Evolutionary conservation across 2,888 invertebrate species (phyloP).

Genomic region (Drosophila cyrtoloma): DNA sequence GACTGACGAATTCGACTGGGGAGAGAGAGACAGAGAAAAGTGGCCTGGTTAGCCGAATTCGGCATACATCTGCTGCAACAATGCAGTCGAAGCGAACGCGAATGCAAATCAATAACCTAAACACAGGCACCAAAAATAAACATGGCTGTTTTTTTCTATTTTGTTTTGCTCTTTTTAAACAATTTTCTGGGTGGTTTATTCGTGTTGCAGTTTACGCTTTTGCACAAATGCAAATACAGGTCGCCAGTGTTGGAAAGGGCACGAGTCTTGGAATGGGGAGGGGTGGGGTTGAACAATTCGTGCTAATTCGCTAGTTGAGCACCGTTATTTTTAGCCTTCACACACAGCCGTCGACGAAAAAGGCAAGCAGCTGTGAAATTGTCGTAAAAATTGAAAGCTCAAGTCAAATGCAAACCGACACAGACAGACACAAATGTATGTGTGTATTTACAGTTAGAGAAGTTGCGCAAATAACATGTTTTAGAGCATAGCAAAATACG

Average conservation of each 20-base stretch:
- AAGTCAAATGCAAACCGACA: conserved; percentile 21
- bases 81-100: conserved; percentile 31
- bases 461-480: conserved; percentile 48
- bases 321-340: conserved; percentile 33
- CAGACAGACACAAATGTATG: background rate
- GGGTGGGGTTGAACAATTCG: conserved; percentile 22
- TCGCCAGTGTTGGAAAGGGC: conserved; percentile 18
- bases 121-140: conserved; percentile 56
- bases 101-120: conserved; percentile 57
- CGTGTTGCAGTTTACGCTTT: conserved; percentile 50
- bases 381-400: conserved; percentile 52
- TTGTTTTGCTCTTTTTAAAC: conserved; percentile 19
- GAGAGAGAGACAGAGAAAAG: background rate
- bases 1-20: conserved; percentile 28
- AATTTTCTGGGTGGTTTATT: conserved; percentile 37
- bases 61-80: conserved; percentile 42
- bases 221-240: conserved; percentile 59
- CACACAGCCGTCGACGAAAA: conserved; percentile 30
- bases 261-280: background rate
- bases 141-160: conserved; percentile 30
- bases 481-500: conserved; percentile 20
- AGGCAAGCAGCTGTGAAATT: conserved; percentile 55
- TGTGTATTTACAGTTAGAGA: conserved; percentile 39
- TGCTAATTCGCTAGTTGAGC: conserved; percentile 49
- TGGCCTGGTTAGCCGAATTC: conserved; percentile 46